Conservation (phyloP, 2,888 invertebrate species). For the Tenodera sinensis region DNA sequence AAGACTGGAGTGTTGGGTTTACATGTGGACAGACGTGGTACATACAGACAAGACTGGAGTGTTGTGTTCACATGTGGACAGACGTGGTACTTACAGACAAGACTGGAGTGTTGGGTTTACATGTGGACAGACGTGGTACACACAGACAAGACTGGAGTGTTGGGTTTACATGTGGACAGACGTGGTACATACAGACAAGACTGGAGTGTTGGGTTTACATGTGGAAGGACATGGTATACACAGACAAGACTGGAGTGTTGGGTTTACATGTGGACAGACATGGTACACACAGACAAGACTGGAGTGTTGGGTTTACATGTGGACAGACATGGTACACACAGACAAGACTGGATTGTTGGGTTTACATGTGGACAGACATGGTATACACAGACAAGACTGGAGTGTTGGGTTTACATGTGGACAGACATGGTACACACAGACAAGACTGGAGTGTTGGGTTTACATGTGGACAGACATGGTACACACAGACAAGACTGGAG, state of each 20-base stretch:
- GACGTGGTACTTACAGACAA: too few species aligned
- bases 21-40: too few species aligned
- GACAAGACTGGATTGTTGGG: neutral
- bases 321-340: too few species aligned
- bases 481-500: neutral
- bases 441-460: neutral
- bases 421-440: too few species aligned
- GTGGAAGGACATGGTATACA: too few species aligned
- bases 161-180: neutral
- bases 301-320: neutral
- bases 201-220: neutral
- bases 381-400: neutral
- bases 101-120: neutral
- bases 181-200: neutral
- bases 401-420: neutral
- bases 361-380: too few species aligned
- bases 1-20: neutral
- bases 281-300: neutral
- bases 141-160: neutral
- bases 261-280: too few species aligned
- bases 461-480: too few species aligned
- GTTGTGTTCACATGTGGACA: neutral
- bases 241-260: neutral
- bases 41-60: neutral
- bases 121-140: too few species aligned